Conservation (phyloP, 1,140 invertebrate genomes). For the Papilio machaon region DNA sequence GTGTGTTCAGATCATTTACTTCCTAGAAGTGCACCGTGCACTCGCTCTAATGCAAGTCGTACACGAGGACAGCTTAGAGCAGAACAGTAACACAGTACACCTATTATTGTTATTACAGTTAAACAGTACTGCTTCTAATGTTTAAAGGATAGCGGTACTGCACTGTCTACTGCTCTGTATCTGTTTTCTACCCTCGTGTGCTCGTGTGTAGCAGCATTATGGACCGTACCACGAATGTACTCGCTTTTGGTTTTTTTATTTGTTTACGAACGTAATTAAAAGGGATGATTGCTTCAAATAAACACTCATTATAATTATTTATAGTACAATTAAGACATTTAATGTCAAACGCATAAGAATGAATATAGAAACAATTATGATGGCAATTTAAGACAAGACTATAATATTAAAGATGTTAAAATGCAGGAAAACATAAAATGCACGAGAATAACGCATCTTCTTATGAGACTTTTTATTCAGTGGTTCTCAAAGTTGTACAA, state of each 20-base stretch:
- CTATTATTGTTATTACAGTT: no score
- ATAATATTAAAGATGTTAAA: constrained; percentile 14
- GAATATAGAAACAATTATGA: neutral
- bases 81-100: neutral
- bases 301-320: constrained; percentile 32
- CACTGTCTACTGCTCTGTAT: neutral
- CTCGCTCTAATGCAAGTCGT: constrained; percentile 15
- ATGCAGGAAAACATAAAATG: neutral
- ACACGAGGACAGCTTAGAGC: neutral
- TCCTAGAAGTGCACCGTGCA: constrained; percentile 18
- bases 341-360: neutral
- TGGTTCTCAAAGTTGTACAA: neutral
- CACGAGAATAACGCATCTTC: neutral
- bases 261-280: constrained; percentile 31
- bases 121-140: neutral
- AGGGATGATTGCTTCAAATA: constrained; percentile 20
- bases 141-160: neutral
- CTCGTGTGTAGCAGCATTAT: neutral
- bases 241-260: constrained; percentile 24
- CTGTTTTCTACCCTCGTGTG: neutral
- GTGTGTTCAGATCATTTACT: constrained; percentile 33
- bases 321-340: constrained; percentile 33
- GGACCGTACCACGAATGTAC: constrained; percentile 7
- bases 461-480: neutral
- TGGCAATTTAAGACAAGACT: neutral